Evolutionary conservation across 37 sponge, comb jelly and placozoan species (phyloP), one percentile per base, ranked within the genome.

Genomic region (Haliclona indistincta): DNA sequence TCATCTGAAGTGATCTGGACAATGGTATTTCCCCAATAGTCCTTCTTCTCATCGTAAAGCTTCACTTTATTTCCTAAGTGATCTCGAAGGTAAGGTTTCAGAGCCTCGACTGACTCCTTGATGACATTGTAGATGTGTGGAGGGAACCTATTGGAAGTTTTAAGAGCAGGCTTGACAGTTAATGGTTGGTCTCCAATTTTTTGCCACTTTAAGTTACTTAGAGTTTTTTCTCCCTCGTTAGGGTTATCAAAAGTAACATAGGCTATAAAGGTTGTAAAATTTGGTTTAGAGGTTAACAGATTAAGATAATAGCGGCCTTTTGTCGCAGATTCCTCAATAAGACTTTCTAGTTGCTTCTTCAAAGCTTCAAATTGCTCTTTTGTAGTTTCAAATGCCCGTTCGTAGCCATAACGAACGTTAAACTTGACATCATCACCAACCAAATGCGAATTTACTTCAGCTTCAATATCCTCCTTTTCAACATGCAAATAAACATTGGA

Each of bases 331-430:
- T 7, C 1, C 3, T 17, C 20, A 2, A 84, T 47, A 41, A 77
- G 37, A 7, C 0, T 38, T 1, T 60, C 41, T 19, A 76, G 33
- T 41, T 70, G 63, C 4, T 64, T 7, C 0, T 52, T 62, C 33
- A 56, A 3, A 0, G 44, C 61, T 1, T 11, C 19, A 10, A 54
- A 22, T 26, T 67, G 44, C 44, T 73, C 75, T 56, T 28, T 42
- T 30, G 75, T 82, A 41, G 74, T 82, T 35, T 76, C 41, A 66
- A 74, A 82, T 35, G 49, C 10, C 41, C 73, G 73, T 44, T 73
- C 75, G n/a, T 39, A 67, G 19, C 67, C 83, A 56, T 64, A 6
- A 8, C 22, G 47, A 32, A 41, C 66, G 36, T 76, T 45, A 32
- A 76, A 8, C 3, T 55, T 26, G 1, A 42, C 51, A 4, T 3